Conservation (phyloP, 1,140 invertebrate species). For the Acromyrmex echinatior region DNA sequence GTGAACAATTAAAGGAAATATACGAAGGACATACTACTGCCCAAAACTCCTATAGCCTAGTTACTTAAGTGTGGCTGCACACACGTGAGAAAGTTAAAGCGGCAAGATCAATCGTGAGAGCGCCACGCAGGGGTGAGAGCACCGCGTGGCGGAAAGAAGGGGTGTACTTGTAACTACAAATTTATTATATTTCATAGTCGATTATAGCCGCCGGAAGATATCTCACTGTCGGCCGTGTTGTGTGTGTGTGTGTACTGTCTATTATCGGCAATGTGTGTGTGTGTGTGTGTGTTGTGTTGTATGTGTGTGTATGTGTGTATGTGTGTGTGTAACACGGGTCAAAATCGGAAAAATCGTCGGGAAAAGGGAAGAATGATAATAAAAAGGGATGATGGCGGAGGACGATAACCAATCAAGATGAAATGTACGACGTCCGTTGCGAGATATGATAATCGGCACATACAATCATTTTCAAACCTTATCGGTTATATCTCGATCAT, state of each 20-base stretch:
- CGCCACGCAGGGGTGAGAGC: background rate
- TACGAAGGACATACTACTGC: slow-evolving; percentile 71
- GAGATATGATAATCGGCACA: slow-evolving; percentile 20
- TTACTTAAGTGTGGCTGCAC: slow-evolving; percentile 66
- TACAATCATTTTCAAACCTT: slow-evolving; percentile 24
- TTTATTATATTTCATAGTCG: slow-evolving; percentile 57
- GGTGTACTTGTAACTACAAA: slow-evolving; percentile 30
- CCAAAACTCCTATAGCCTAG: slow-evolving; percentile 76
- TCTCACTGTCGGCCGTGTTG: slow-evolving; percentile 50
- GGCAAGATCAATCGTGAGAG: slow-evolving; percentile 29
- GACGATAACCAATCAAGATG: background rate
- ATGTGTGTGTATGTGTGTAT: too few species aligned
- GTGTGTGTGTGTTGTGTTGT: background rate
- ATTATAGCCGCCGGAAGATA: slow-evolving; percentile 45
- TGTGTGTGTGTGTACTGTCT: slow-evolving; percentile 59
- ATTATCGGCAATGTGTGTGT: slow-evolving; percentile 31
- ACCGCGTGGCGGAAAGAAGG: background rate
- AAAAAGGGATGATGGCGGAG: background rate
- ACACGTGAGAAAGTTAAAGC: slow-evolving; percentile 38
- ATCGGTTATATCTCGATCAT: slow-evolving; percentile 35
- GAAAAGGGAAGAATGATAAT: background rate
- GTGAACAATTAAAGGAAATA: slow-evolving; percentile 26
- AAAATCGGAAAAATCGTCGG: background rate
- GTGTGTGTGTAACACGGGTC: background rate
- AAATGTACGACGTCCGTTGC: background rate